These are phyloP conservation scores for Tetragnatha versicolor DNA, from an alignment of 1,140 invertebrate genomes.

Conservation along the genomic window DNA sequence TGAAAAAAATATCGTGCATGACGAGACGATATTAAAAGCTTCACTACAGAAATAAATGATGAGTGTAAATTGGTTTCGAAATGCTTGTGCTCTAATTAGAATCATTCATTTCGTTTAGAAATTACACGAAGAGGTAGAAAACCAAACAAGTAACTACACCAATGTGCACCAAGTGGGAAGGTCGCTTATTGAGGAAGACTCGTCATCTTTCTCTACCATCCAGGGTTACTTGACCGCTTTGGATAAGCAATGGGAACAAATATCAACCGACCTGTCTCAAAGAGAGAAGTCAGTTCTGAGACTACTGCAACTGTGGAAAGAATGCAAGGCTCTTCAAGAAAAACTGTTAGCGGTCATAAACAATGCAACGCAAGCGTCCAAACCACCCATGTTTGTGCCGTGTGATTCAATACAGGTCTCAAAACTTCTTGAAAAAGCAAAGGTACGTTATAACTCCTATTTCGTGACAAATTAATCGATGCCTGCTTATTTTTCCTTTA, in stretches of 20 bases:
- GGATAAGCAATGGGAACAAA: constrained; percentile 80
- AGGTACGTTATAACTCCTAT: constrained; percentile 57
- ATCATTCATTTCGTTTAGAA: neutral
- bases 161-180: constrained; percentile 74
- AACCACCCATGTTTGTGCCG: constrained; percentile 1
- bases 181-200: constrained; percentile 80
- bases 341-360: constrained; percentile 59
- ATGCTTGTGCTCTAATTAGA: no score
- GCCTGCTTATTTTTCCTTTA: no score
- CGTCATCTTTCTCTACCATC: constrained; percentile 77
- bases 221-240: constrained; percentile 78
- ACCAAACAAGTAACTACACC: constrained; percentile 6
- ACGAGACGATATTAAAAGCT: no score
- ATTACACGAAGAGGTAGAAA: constrained; percentile 31
- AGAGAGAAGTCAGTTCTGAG: constrained; percentile 73
- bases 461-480: no score
- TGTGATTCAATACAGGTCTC: constrained; percentile 58
- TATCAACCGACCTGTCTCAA: constrained; percentile 76
- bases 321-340: constrained; percentile 67
- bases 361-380: constrained; percentile 9
- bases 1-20: no score
- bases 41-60: no score
- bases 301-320: constrained; percentile 76
- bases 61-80: no score
- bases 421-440: constrained; percentile 62